Evolutionary conservation across 2,888 invertebrate species (phyloP).

Genomic region (Oscheius sp.): DNA sequence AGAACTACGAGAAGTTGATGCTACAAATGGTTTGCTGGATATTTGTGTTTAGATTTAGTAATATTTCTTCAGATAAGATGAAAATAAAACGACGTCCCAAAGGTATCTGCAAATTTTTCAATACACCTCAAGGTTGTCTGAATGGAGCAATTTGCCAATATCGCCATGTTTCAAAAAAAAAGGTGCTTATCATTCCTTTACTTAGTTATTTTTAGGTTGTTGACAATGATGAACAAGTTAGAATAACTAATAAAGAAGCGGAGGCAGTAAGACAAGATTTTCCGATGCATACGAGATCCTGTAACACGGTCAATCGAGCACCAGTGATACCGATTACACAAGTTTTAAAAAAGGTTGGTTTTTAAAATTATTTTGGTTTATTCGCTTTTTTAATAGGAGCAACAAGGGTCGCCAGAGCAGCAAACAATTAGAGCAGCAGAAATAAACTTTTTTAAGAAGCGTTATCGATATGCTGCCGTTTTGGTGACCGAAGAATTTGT

Average conservation of each 20-base stretch:
- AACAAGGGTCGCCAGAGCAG: neutral
- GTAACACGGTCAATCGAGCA: too few species aligned
- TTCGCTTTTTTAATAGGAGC: neutral
- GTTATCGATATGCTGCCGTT: slow-evolving; percentile 4
- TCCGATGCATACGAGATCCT: too few species aligned
- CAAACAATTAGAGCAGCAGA: neutral
- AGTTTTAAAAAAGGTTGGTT: neutral
- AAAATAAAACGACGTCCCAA: too few species aligned
- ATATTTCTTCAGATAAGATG: too few species aligned
- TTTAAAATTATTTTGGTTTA: neutral
- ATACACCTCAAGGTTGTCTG: slow-evolving; percentile 5
- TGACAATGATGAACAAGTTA: too few species aligned
- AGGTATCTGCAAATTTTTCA: slow-evolving; percentile 22
- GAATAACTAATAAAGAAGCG: too few species aligned
- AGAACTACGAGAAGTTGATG: too few species aligned
- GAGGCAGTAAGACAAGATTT: too few species aligned
- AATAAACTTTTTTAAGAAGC: slow-evolving; percentile 4
- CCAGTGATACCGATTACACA: neutral
- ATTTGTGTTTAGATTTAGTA: too few species aligned
- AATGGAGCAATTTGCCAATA: slow-evolving; percentile 11
- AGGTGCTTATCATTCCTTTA: too few species aligned
- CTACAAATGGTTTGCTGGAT: too few species aligned
- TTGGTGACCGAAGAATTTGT: neutral
- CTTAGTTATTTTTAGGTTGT: too few species aligned
- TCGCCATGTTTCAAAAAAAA: slow-evolving; percentile 6